Base-by-base conservation (phyloP, 2,113 vertebrate species). In the Benitochromis conjunctus region DNA sequence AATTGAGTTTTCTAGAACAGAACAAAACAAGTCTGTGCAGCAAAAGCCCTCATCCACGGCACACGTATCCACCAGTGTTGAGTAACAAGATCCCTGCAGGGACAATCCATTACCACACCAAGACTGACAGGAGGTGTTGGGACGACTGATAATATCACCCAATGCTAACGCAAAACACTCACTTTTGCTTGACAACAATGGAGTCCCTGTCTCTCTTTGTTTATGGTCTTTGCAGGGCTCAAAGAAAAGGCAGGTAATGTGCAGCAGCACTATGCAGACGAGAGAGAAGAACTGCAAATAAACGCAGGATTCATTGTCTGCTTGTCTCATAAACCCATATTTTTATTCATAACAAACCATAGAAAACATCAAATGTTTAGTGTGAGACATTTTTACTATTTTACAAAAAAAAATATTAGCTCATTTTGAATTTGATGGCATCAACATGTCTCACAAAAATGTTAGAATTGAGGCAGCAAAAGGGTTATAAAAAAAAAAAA, bases 11-110 rank as follows among this genome's bases (percentile, higher is more conserved):
- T 84, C 74, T 38, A 76, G 74, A n/a, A 41, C 9, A 48, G 13
- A 88, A 62, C 31, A 60, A 86, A 55, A 85, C 91, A 89, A 74
- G 91, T 88, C 78, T 81, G 56, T 87, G 57, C 86, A 93, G 81
- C 76, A 31, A 13, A 14, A 26, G 29, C 74, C 57, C 84, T 86
- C 19, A 58, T 53, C 76, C 56, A 56, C 7, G 5, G 53, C 38
- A 34, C 4, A 14, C 58, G 36, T 48, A 41, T 64, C 34, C 43
- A 34, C 31, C 71, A 56, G 6, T 55, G 53, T 87, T 82, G 46
- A 56, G 85, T 78, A 89, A 92, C 69, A 64, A 43, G 62, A 91
- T 83, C 56, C 86, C 64, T 60, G 48, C 77, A 81, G 78, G 53
- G 19, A 31, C 29, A 64, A 89, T 5, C 2, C 53, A 46, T 82